Evolutionary conservation across 2,113 vertebrate genomes (phyloP), one percentile per base, ranked within the genome.

Genomic region (Dasyornis broadbenti): DNA sequence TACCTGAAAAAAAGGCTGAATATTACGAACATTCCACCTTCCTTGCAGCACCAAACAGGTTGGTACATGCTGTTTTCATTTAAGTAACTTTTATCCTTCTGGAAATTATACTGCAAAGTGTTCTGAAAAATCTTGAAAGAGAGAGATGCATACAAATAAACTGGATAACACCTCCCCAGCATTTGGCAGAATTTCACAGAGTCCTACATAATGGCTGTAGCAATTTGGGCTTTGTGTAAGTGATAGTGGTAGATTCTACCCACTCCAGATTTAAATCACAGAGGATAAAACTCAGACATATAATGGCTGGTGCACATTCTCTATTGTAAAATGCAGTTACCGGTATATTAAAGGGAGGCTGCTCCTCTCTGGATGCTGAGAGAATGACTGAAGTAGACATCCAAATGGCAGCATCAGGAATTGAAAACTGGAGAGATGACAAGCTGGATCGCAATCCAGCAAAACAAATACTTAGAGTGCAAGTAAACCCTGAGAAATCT

Each of bases 131-230:
- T 92, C 60, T 60, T 93, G 79, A 94, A 86, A 83, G 92, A 84
- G 42, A 92, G 23, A 82, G 71, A 47, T 42, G 49, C 65, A 89
- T 33, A 80, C 82, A 93, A 93, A 95, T 88, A 95, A 94, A 87
- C 71, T 63, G 60, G 56, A 54, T 82, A 95, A 93, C 24, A 19
- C 68, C 82, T 95, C 88, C 89, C 85, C 52, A 81, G 76, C 85
- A 83, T 64, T 2, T 96, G 92, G 93, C 84, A 88, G 59, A 57
- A n/a, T 92, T 77, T 96, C 90, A 86, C n/a, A 44, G 63, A 95
- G 63, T 96, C 79, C 92, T 56, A 49, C 75, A 54, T 69, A 80
- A 87, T 37, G 47, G 59, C 59, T 95, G 45, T 93, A 63, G 79
- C 69, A 79, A 63, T 87, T 3, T 85, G 81, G 78, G 73, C 49